These are phyloP conservation scores for Cetoscarus ocellatus DNA, from an alignment of 2,797 vertebrate species.

Conservation along the genomic window DNA sequence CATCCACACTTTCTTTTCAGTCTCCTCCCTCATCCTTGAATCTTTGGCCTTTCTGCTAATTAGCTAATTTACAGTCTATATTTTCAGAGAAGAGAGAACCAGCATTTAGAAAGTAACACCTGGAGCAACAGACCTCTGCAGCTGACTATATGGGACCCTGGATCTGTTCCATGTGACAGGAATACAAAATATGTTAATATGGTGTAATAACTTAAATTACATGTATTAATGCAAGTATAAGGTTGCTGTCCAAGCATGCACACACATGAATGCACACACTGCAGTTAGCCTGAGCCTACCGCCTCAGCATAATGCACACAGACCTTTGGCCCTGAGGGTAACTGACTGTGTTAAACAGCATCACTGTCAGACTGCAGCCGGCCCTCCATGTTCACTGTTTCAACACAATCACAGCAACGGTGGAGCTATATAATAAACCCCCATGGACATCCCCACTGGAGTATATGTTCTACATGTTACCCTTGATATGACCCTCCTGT, in stretches of 20 bases:
- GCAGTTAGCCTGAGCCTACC: conserved; percentile 14
- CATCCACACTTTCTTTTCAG: background rate
- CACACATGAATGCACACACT: background rate
- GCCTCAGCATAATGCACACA: conserved; percentile 49
- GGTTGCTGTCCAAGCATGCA: background rate
- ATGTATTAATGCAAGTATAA: background rate
- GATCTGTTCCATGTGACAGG: background rate
- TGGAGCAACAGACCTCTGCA: conserved; percentile 4
- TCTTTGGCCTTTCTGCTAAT: conserved; percentile 14
- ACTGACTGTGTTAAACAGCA: conserved; percentile 61
- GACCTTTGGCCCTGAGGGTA: conserved; percentile 54
- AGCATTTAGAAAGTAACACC: conserved; percentile 10
- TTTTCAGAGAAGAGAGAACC: conserved; percentile 30
- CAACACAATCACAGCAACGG: background rate
- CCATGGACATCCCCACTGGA: background rate
- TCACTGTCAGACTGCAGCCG: conserved; percentile 57
- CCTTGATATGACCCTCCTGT: conserved; percentile 48
- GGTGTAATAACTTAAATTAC: no score
- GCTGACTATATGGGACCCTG: background rate
- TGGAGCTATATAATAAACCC: conserved; percentile 24
- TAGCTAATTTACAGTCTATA: conserved; percentile 16
- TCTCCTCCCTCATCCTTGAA: background rate
- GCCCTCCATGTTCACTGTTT: conserved; percentile 8
- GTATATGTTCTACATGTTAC: conserved; percentile 30
- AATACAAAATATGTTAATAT: no score